phyloP scores from a whole-genome alignment of 2,113 vertebrate species.

The Poeciliopsis retropinna region DNA sequence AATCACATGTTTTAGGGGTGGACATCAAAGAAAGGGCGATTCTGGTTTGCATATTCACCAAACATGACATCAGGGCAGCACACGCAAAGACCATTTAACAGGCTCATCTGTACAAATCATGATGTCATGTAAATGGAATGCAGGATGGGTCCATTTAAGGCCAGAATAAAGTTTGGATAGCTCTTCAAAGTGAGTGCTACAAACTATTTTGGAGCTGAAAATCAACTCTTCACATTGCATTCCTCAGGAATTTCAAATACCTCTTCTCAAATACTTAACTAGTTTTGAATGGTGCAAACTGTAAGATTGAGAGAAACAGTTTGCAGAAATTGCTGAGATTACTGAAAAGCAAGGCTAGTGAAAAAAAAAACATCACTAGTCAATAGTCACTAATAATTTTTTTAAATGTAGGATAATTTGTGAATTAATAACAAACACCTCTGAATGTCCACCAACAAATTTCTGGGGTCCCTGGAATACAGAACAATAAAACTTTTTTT shows the following conservation, averaged over 20 bases:
- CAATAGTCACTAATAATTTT: too few species aligned
- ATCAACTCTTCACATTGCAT: conserved; percentile 30
- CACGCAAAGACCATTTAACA: conserved; percentile 69
- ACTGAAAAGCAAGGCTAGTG: too few species aligned
- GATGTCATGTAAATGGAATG: conserved; percentile 66
- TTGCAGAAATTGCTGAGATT: too few species aligned
- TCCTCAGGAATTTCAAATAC: conserved; percentile 17
- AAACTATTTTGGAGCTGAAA: conserved; percentile 32
- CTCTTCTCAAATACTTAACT: not conserved
- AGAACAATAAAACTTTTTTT: too few species aligned
- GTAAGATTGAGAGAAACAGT: too few species aligned
- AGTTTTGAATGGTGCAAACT: not conserved
- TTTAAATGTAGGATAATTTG: too few species aligned
- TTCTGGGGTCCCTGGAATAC: too few species aligned
- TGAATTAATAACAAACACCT: too few species aligned
- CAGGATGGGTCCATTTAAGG: conserved; percentile 64
- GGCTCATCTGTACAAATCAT: conserved; percentile 71
- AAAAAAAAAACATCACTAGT: too few species aligned
- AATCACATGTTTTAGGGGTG: conserved; percentile 70
- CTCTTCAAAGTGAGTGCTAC: conserved; percentile 38
- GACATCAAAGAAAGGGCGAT: conserved; percentile 67
- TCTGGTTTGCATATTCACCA: conserved; percentile 65
- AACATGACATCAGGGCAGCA: conserved; percentile 60
- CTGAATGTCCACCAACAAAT: too few species aligned
- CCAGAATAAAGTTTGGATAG: conserved; percentile 34